phyloP scores from a whole-genome alignment of 1,140 invertebrate genomes.

The Ctenoplectra terminalis region DNA sequence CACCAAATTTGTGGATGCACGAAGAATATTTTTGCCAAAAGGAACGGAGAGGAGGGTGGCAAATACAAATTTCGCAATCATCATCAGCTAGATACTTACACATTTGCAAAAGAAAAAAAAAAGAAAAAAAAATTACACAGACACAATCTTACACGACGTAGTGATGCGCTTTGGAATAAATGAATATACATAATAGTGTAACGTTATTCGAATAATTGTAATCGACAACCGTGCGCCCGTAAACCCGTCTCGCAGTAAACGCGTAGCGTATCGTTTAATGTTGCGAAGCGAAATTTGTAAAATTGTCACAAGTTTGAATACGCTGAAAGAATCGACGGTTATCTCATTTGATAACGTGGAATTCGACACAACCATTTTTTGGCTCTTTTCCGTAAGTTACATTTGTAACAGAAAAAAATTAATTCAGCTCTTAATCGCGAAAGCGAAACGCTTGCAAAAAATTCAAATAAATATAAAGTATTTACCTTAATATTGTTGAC shows the following conservation, averaged over 20 bases:
- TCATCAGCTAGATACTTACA: conserved; percentile 69
- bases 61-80: conserved; percentile 60
- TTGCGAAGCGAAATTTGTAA: not conserved
- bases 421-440: not conserved
- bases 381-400: not conserved
- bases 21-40: conserved; percentile 38
- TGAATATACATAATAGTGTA: conserved; percentile 66
- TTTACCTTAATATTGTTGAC: not conserved
- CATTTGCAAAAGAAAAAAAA: conserved; percentile 55
- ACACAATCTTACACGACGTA: conserved; percentile 67
- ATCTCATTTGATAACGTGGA: conserved; percentile 5
- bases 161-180: conserved; percentile 67
- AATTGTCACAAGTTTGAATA: conserved; percentile 9
- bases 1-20: too few species aligned
- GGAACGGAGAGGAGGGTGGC: conserved; percentile 47
- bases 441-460: not conserved
- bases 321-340: not conserved
- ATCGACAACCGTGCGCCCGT: conserved; percentile 61
- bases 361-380: conserved; percentile 26
- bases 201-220: conserved; percentile 68
- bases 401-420: not conserved
- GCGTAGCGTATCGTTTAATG: conserved; percentile 3
- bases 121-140: conserved; percentile 42
- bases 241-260: conserved; percentile 61
- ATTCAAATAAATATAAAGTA: too few species aligned